Evolutionary conservation across 2,113 vertebrate genomes (phyloP), one percentile per base, ranked within the genome.

Genomic region (Arizona elegans): DNA sequence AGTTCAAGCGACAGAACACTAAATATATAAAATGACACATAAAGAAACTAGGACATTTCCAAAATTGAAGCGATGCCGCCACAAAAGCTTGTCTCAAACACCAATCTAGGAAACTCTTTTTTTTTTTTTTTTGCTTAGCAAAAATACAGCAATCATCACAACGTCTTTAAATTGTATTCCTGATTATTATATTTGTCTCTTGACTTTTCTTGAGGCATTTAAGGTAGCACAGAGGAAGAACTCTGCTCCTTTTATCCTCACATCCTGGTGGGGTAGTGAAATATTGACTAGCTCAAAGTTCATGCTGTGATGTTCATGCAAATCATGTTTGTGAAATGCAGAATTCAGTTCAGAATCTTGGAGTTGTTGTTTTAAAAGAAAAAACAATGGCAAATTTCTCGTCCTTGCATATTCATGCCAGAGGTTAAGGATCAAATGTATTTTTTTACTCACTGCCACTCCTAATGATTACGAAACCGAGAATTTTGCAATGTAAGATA

Each of bases 41-140:
- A 65, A 65, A 65, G 62, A 29, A 65, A 65, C 62, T n/a, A 29
- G 26, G 26, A 26, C 59, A 62, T 29, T 65, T 65, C 62, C 26
- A 65, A 10, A 13, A n/a, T n/a, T 13, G 62, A 29, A 29, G 62
- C 12, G 26, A 29, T 13, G 29, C 62, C 11, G 0, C 26, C 21
- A 65, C 62, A 65, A 65, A n/a, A n/a, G 62, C 11, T 65, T 65
- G 11, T n/a, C 26, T 65, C 26, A 65, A 65, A n/a, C 11, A 65
- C 26, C 26, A 65, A 13, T 29, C 62, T 26, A 65, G 91, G 93
- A 50, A 81, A 70, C 90, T 92, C 92, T 56, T 56, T 58, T 58
- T 58, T 33, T 92, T 91, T 96, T 93, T 91, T 33, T 92, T 91
- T 96, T 93, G 93, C 96, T 96, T 93, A 89, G 94, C 94, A 96